Base-by-base conservation (phyloP, 2,888 invertebrate genomes). In the Drosophila acutilabella region DNA sequence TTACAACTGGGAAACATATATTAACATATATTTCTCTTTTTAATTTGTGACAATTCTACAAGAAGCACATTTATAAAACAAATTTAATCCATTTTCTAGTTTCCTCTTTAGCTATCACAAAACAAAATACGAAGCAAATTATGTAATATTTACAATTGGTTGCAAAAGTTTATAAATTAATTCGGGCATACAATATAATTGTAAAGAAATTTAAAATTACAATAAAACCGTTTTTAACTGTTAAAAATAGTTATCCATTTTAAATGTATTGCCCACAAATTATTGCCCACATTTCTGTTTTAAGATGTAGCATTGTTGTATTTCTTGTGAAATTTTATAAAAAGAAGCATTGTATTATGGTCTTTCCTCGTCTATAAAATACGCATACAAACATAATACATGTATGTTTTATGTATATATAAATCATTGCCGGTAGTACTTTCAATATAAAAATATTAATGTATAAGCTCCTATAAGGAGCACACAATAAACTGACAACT, bases 381-480 rank as follows among this genome's bases (percentile, higher is more conserved):
- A 60, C 40, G 38, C 56, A 47, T 54, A 57, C 30, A 41, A 44
- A 50, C 41, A 54, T 41, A 53, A n/a, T 16, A 57, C 14, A 58
- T 38, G 52, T 42, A 45, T 54, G 26, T 57, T 42, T 6, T 10
- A 4, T 38, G 44, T 70, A 66, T 61, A 20, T 58, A 51, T 41
- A 42, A 45, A 36, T 60, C 50, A 47, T 57, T 42, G 41, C 51
- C 36, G 38, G 16, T 61, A 47, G 60, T 57, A 64, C 50, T 64
- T 51, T 59, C 52, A 54, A 65, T 73, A 76, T 66, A 77, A 76
- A 74, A 77, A 64, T 69, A 77, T 72, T 59, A 65, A 74, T 80
- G 85, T 85, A 80, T 75, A 64, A 85, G 80, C 82, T 82, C 82
- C 82, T 82, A 82, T 82, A 82, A 82, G 82, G 83, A 82, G 82